These are phyloP conservation scores for Suncus etruscus DNA, from an alignment of 2,113 vertebrate species.

Conservation along the genomic window DNA sequence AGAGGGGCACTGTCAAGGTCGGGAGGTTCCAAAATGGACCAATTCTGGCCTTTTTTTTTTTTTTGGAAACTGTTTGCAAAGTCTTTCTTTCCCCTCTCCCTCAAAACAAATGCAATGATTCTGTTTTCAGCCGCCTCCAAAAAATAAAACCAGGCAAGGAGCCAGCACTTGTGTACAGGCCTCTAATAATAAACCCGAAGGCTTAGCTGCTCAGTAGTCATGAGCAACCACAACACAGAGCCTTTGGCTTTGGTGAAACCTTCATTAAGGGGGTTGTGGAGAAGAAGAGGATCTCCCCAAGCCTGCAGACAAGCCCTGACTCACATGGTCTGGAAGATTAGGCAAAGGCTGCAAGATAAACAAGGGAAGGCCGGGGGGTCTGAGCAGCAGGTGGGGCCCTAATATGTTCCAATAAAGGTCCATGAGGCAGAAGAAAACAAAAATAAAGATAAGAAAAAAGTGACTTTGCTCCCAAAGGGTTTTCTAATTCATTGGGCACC, in stretches of 20 bases:
- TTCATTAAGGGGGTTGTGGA: slow-evolving; percentile 46
- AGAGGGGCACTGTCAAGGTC: slow-evolving; percentile 85
- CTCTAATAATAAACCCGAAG: slow-evolving; percentile 65
- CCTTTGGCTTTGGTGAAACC: slow-evolving; percentile 37
- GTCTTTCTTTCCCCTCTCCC: slow-evolving; percentile 77
- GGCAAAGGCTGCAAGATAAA: neutral
- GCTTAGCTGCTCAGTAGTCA: slow-evolving; percentile 34
- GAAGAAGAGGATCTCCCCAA: neutral
- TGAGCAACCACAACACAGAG: neutral
- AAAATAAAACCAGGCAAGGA: slow-evolving; percentile 40
- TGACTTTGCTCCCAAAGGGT: neutral
- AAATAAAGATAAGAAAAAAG: neutral
- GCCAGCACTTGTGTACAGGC: slow-evolving; percentile 57
- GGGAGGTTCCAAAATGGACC: slow-evolving; percentile 83
- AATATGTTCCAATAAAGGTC: neutral
- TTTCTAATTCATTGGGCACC: neutral
- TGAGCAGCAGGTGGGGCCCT: neutral
- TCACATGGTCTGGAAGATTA: slow-evolving; percentile 6
- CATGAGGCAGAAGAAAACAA: neutral
- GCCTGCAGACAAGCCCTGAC: slow-evolving; percentile 54
- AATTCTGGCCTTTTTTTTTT: slow-evolving; percentile 50
- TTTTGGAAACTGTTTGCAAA: slow-evolving; percentile 81
- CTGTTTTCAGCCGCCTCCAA: slow-evolving; percentile 72
- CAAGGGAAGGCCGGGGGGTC: neutral
- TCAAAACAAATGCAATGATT: slow-evolving; percentile 78